Evolutionary conservation across 2,797 vertebrate genomes (phyloP), one percentile per base, ranked within the genome.

Genomic region (Ptychobarbus kaznakovi): DNA sequence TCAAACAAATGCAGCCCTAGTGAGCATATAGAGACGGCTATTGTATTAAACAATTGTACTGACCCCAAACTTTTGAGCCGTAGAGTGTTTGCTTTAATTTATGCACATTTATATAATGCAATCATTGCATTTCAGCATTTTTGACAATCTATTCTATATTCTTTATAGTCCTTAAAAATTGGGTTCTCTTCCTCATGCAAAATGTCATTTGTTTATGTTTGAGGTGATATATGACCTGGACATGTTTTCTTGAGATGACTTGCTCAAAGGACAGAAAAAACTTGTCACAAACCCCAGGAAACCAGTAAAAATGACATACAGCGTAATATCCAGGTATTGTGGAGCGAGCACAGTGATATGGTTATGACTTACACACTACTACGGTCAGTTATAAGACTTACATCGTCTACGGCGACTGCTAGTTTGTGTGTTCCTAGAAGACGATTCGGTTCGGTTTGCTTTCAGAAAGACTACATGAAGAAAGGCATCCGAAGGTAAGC

Each of bases 311-410:
- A 61, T 61, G 38, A 78, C 75, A 20, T 22, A 56, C 53, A 32
- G 53, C 35, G 35, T 86, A 53, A 82, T 76, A 42, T 87, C 22
- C 49, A 86, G 68, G 77, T 86, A 81, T 81, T 89, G 84, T 44
- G 42, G 22, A 86, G 40, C 68, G 38, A 80, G 80, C 86, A 87
- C 86, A 89, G 89, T 88, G 85, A 70, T 87, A 68, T 85, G 87
- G 82, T 81, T 85, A 80, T 83, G 79, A 85, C 70, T 72, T 38
- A 81, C 89, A 74, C 46, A n/a, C 75, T 28, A 22, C 53, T 66
- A 35, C 53, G 72, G 79, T 53, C 73, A 85, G 6, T 74, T 38
- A 70, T 51, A 61, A 35, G 42, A 40, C 58, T n/a, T 51, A 15
- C n/a, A 3, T 51, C 4, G 9, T 68, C 58, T 80, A 79, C 6